These are phyloP conservation scores for Lepidurus apus DNA, from an alignment of 1,140 invertebrate species.

Conservation along the genomic window DNA sequence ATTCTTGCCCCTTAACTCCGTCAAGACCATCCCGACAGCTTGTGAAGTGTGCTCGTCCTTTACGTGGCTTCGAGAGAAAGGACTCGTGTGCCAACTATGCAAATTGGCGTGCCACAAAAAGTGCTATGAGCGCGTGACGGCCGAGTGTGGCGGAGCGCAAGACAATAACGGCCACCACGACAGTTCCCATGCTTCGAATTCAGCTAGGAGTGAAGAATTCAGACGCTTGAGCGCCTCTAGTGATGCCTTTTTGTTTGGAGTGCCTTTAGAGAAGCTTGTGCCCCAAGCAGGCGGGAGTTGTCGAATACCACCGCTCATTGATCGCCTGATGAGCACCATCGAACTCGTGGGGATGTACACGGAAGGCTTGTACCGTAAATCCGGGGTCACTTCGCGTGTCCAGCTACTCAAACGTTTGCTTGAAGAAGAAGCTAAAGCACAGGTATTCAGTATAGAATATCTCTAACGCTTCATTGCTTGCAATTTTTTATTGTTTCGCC, in stretches of 20 bases:
- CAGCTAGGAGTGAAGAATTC: slow-evolving; percentile 38
- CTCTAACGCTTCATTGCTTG: neutral
- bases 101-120: slow-evolving; percentile 92
- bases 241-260: slow-evolving; percentile 53
- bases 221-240: slow-evolving; percentile 40
- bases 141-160: slow-evolving; percentile 47
- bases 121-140: slow-evolving; percentile 66
- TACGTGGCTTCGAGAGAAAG: slow-evolving; percentile 89
- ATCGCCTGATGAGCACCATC: slow-evolving; percentile 79
- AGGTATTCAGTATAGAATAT: neutral
- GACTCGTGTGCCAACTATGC: slow-evolving; percentile 75
- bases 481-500: neutral
- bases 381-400: slow-evolving; percentile 60
- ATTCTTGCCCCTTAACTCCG: slow-evolving; percentile 65
- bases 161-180: neutral
- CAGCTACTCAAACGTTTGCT: slow-evolving; percentile 45
- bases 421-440: slow-evolving; percentile 37
- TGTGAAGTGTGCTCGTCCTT: slow-evolving; percentile 92
- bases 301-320: slow-evolving; percentile 72
- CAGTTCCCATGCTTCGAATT: neutral
- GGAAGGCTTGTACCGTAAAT: slow-evolving; percentile 89
- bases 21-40: slow-evolving; percentile 92
- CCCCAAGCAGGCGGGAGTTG: slow-evolving; percentile 49
- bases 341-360: slow-evolving; percentile 87
- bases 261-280: slow-evolving; percentile 48